Percentiles rank a stretch among this genome's conserved stretches.
phyloP scores from a whole-genome alignment of 2,113 vertebrate genomes.

The Platysteira castanea region DNA sequence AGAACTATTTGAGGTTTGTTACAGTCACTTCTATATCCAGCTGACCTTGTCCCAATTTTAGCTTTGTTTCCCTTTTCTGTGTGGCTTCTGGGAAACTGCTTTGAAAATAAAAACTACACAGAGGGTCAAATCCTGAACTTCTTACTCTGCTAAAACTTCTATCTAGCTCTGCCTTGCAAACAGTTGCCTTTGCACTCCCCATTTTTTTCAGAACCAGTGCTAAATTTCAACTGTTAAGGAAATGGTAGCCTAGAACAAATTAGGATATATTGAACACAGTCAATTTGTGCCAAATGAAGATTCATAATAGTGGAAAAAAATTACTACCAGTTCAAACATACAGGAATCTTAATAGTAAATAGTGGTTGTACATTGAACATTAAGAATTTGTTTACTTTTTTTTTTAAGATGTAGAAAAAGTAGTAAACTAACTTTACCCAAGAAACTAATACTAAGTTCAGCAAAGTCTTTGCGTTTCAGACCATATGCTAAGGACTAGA shows the following conservation, averaged over 20 bases:
- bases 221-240: not conserved
- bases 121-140: constrained; percentile 20
- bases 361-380: not conserved
- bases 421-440: not conserved
- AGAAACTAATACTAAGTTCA: not conserved
- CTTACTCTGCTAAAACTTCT: not conserved
- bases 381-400: not conserved
- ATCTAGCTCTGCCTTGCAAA: not conserved
- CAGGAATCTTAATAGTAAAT: not conserved
- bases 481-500: not conserved
- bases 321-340: not conserved
- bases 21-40: constrained; percentile 31
- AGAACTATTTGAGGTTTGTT: constrained; percentile 45
- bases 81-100: constrained; percentile 27
- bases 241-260: not conserved
- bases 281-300: not conserved
- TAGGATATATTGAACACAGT: not conserved
- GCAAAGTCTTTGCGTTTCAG: not conserved
- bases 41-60: constrained; percentile 63
- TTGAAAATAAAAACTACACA: constrained; percentile 26
- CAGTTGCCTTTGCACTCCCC: not conserved
- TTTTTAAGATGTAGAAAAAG: not conserved
- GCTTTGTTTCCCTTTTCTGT: constrained; percentile 51
- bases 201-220: not conserved
- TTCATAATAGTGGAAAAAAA: not conserved